A percentile compares a stretch with the other conserved stretches of the same genome.
Evolutionary conservation across 1,140 invertebrate genomes (phyloP).

Genomic region (Drosophila bipectinata): DNA sequence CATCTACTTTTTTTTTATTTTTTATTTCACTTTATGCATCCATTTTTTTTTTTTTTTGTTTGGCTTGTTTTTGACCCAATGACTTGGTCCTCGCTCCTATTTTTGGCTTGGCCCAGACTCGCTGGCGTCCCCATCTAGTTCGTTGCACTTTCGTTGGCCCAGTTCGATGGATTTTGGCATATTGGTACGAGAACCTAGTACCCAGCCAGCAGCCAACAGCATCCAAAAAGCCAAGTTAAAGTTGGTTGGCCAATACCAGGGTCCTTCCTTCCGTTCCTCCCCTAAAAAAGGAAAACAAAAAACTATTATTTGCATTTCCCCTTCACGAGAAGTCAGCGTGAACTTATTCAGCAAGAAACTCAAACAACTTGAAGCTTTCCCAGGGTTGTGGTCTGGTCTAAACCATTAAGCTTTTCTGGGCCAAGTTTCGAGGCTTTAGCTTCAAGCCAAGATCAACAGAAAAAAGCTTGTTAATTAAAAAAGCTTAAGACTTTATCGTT

Average conservation of each 20-base stretch:
- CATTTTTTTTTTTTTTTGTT: neutral
- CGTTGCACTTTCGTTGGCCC: constrained; percentile 31
- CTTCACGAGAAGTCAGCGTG: constrained; percentile 14
- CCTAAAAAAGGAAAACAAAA: neutral
- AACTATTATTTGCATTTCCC: constrained; percentile 23
- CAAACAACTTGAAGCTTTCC: neutral
- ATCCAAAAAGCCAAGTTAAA: constrained; percentile 1
- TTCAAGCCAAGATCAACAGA: neutral
- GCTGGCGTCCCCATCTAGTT: constrained; percentile 43
- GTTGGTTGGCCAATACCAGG: neutral
- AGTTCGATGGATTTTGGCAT: constrained; percentile 10
- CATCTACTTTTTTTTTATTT: neutral
- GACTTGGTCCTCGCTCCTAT: constrained; percentile 53
- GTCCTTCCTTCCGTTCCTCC: too few relatives aligned
- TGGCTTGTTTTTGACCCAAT: constrained; percentile 46
- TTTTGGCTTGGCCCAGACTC: constrained; percentile 51
- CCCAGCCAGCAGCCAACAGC: neutral
- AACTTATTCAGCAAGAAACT: constrained; percentile 51
- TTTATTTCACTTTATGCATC: neutral
- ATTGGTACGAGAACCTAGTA: neutral
- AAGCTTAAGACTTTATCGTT: neutral
- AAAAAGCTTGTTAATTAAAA: neutral
- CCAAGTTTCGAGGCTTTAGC: neutral
- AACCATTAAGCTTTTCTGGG: neutral
- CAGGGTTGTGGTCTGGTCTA: neutral